A percentile compares a stretch with the other conserved stretches of the same genome.
Conservation (phyloP, 2,797 vertebrate species). For the Bovichtus diacanthus region DNA sequence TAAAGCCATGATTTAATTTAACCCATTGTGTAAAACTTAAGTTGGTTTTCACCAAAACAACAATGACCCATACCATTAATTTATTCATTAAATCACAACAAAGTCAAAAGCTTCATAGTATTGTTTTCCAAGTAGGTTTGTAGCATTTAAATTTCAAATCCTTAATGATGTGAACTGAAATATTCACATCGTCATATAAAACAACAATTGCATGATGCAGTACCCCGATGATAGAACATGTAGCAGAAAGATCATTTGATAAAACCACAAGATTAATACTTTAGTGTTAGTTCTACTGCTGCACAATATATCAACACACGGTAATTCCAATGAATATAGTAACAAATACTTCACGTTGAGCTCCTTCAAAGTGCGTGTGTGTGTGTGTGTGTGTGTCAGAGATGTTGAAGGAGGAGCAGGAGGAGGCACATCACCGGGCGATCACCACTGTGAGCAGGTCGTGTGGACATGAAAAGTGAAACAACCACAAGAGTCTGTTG, state of each 20-base stretch:
- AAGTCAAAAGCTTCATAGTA: conserved; percentile 8
- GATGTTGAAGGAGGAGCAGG: not conserved
- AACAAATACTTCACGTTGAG: not conserved
- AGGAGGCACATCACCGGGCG: conserved; percentile 39
- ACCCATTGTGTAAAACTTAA: conserved; percentile 10
- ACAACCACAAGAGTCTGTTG: not conserved
- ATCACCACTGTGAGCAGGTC: conserved; percentile 16
- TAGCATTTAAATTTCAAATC: conserved; percentile 54
- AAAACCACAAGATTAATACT: conserved; percentile 33
- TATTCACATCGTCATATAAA: conserved; percentile 34
- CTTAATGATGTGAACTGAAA: conserved; percentile 23
- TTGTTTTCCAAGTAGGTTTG: conserved; percentile 17
- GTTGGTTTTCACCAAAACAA: conserved; percentile 9
- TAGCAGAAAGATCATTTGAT: conserved; percentile 27
- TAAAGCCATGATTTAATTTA: not conserved
- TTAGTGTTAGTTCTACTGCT: conserved; percentile 17
- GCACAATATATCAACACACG: conserved; percentile 22
- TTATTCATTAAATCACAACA: conserved; percentile 18
- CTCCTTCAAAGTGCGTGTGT: conserved; percentile 24
- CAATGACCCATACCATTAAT: not conserved
- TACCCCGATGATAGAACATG: conserved; percentile 34
- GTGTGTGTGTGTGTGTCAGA: not conserved
- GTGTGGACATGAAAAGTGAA: conserved; percentile 12
- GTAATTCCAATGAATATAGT: conserved; percentile 2
- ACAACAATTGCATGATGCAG: conserved; percentile 39